These are phyloP conservation scores for Zosterops borbonicus DNA, from an alignment of 2,113 vertebrate species.

Conservation along the genomic window DNA sequence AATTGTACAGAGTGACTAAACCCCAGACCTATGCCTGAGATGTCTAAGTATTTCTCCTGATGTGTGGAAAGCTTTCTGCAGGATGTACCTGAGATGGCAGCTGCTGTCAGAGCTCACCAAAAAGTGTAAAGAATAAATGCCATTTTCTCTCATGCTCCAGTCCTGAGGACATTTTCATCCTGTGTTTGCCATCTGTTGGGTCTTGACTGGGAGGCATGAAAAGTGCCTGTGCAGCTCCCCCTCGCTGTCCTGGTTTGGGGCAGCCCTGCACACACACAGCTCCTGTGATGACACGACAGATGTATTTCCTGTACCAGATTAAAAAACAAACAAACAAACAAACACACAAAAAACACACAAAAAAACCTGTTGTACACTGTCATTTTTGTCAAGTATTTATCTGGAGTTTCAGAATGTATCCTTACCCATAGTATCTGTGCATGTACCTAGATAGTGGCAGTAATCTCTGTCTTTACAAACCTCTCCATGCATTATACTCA, in stretches of 20 bases:
- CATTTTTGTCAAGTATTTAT: neutral
- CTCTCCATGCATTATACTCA: neutral
- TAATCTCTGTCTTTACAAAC: neutral
- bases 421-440: neutral
- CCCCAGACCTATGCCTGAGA: neutral
- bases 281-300: rapidly evolving
- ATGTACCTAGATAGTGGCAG: neutral
- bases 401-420: neutral
- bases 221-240: neutral
- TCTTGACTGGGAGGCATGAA: neutral
- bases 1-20: neutral
- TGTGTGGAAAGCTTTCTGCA: neutral
- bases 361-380: neutral
- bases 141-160: neutral
- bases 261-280: neutral
- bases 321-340: no score
- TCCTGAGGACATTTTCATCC: neutral
- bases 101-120: neutral
- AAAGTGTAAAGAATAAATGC: neutral
- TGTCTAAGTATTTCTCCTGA: neutral
- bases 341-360: no score
- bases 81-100: neutral
- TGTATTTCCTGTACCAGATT: no score
- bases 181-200: neutral
- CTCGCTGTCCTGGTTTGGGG: neutral